Base-by-base conservation (phyloP, 2,113 vertebrate species). In the Limnothrissa miodon region DNA sequence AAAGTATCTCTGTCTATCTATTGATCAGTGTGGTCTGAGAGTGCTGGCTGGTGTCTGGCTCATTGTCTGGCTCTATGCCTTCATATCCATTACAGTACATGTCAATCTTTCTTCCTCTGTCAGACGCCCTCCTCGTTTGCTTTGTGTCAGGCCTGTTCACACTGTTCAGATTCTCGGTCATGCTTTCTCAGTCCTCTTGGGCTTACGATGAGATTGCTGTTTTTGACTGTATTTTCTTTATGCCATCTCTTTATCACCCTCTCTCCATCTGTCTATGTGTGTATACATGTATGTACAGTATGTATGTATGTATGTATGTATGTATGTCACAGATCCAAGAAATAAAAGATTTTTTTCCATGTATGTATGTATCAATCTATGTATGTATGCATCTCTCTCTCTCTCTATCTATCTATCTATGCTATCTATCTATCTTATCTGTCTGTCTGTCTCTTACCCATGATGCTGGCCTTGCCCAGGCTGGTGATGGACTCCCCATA, bases 401-500 rank as follows among this genome's bases (percentile, higher is more conserved):
- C 13, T 46, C 44, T 82, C 11, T 17, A n/a, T 53, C 45, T 79
- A 21, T 79, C 25, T 53, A 29, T 78, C n/a, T n/a, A n/a, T n/a
- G n/a, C n/a, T n/a, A n/a, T n/a, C n/a, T n/a, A n/a, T n/a, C n/a
- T n/a, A n/a, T n/a, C n/a, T n/a, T 33, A 13, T 66, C 29, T 70
- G 11, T 36, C 66, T 79, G 11, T 33, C 17, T 78, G 21, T 48
- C 59, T 56, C 90, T 94, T 89, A 99, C 98, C 97, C 92, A 99
- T 90, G 83, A 99, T 97, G 91, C 98, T 98, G n/a, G 98, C 97
- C 93, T 98, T 99, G 90, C 97, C 98, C 48, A 98, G 94, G 87
- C 90, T 99, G 17, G 97, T 98, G 90, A 99, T 97, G 78, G 98
- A 99, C 90, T 99, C 97, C 11, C 97, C 97, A 0, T 99, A 98